Percentiles rank a stretch among this genome's conserved stretches.
Evolutionary conservation across 2,797 vertebrate species (phyloP).

Genomic region (Sebastes elongatus): DNA sequence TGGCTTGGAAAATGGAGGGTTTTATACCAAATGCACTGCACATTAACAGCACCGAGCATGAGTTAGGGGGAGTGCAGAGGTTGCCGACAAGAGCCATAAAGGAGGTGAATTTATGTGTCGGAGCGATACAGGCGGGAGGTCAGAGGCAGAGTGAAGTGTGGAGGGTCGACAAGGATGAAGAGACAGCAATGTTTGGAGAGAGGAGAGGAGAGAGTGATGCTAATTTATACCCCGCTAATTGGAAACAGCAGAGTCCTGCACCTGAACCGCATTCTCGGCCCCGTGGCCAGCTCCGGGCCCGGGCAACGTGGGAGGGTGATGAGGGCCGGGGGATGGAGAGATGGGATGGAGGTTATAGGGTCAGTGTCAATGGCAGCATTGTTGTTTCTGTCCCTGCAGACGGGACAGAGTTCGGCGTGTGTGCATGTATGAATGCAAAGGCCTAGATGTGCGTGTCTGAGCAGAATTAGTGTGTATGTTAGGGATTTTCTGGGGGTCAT

Average conservation of each 20-base stretch:
- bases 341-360: slow-evolving; percentile 55
- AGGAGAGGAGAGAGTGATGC: slow-evolving; percentile 72
- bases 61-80: slow-evolving; percentile 71
- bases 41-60: slow-evolving; percentile 56
- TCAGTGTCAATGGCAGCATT: slow-evolving; percentile 82
- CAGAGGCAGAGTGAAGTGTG: slow-evolving; percentile 75
- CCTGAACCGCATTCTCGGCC: slow-evolving; percentile 81
- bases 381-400: slow-evolving; percentile 72
- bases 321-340: slow-evolving; percentile 54
- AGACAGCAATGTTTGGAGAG: slow-evolving; percentile 78
- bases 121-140: slow-evolving; percentile 67
- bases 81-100: slow-evolving; percentile 80
- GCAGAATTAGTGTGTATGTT: slow-evolving; percentile 63
- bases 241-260: slow-evolving; percentile 83
- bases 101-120: slow-evolving; percentile 78
- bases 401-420: slow-evolving; percentile 37
- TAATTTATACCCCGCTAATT: slow-evolving; percentile 86
- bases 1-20: slow-evolving; percentile 21
- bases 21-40: slow-evolving; percentile 60
- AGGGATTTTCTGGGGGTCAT: slow-evolving; percentile 64
- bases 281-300: slow-evolving; percentile 33
- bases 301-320: slow-evolving; percentile 76
- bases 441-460: slow-evolving; percentile 37
- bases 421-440: slow-evolving; percentile 9
- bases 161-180: slow-evolving; percentile 79